Evolutionary conservation across 2,888 invertebrate species (phyloP).

Genomic region (Drosophila formosana): DNA sequence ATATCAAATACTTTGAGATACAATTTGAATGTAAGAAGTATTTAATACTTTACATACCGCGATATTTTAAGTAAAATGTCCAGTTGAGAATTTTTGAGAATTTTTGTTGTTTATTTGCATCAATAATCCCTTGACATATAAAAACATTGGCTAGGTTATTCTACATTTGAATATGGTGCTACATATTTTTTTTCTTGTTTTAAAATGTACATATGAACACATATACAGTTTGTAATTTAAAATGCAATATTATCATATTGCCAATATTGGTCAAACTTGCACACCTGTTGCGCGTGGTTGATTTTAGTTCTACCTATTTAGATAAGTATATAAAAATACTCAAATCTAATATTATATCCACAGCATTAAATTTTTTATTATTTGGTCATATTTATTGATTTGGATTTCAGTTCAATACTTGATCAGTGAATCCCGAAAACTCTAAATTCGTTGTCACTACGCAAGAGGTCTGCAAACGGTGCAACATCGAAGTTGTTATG

Average conservation of each 20-base stretch:
- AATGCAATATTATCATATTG: neutral
- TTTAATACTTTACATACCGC: neutral
- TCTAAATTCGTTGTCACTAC: neutral
- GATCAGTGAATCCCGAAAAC: neutral
- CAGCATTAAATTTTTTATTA: neutral
- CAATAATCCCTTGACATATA: too few relatives aligned
- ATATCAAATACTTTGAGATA: slow-evolving; percentile 2
- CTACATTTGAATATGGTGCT: neutral
- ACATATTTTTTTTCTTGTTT: neutral
- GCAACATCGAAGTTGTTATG: slow-evolving; percentile 24
- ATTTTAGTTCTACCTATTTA: too few relatives aligned
- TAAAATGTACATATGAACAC: neutral
- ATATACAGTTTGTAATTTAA: neutral
- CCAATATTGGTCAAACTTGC: neutral
- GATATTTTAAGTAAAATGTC: neutral
- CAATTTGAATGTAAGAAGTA: neutral
- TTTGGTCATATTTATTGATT: neutral
- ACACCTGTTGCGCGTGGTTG: neutral
- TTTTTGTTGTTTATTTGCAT: neutral
- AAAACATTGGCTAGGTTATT: neutral
- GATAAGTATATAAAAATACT: neutral
- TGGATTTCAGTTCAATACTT: neutral
- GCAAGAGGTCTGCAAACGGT: neutral
- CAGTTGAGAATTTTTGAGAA: neutral
- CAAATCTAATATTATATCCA: neutral